Conservation (phyloP, 23 tunicate genomes). For the Corella eumyota region DNA sequence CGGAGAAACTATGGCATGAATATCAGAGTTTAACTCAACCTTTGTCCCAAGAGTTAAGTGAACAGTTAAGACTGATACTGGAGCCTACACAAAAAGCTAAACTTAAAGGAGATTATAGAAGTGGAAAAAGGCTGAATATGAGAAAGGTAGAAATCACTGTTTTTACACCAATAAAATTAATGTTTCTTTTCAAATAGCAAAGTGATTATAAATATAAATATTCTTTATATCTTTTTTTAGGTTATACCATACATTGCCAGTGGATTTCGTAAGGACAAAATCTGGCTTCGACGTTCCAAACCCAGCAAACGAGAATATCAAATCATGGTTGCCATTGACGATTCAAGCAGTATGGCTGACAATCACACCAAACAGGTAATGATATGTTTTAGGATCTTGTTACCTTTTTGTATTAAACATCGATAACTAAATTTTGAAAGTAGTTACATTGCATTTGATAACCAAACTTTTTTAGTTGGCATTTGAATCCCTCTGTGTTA, state of each 20-base stretch:
- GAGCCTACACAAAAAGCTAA: constrained; percentile 92
- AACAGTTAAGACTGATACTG: constrained; percentile 83
- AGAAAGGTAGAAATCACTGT: constrained; percentile 33
- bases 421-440: not conserved
- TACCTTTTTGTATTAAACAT: no score
- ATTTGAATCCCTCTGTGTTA: constrained; percentile 86
- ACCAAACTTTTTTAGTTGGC: constrained; percentile 44
- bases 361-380: constrained; percentile 84
- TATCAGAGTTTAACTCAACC: constrained; percentile 47
- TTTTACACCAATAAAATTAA: not conserved
- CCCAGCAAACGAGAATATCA: constrained; percentile 84
- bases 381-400: no score
- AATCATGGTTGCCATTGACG: constrained; percentile 92
- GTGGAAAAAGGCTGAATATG: constrained; percentile 89
- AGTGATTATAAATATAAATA: not conserved
- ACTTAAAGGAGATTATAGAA: constrained; percentile 85
- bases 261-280: constrained; percentile 91
- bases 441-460: not conserved
- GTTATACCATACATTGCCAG: constrained; percentile 91
- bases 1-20: constrained; percentile 82
- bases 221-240: constrained; percentile 7
- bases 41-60: constrained; percentile 64
- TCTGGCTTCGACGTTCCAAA: constrained; percentile 92
- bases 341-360: constrained; percentile 87
- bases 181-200: not conserved